phyloP scores from a whole-genome alignment of 2,113 vertebrate genomes.

The Psammodynastes pulverulentus region DNA sequence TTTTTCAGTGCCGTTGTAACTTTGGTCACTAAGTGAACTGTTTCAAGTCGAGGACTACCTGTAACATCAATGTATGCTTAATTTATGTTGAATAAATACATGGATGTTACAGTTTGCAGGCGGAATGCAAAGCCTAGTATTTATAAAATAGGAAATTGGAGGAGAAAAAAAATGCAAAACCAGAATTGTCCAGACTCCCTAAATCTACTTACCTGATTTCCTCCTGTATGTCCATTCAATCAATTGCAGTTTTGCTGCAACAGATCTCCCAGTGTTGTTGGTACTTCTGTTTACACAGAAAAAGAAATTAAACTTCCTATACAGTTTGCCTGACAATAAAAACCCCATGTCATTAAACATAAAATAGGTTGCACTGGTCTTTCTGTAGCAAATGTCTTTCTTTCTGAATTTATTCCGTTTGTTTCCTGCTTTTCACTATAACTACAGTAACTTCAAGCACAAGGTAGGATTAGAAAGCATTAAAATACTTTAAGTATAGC shows the following conservation, averaged over 20 bases:
- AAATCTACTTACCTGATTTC: not conserved
- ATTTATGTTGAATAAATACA: not conserved
- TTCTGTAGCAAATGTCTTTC: not conserved
- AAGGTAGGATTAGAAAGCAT: not conserved
- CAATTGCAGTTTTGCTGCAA: not conserved
- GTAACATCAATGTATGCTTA: not conserved
- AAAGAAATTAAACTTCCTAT: not conserved
- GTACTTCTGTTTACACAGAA: not conserved
- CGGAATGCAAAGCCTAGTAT: not conserved
- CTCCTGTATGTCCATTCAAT: not conserved
- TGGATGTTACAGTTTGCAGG: not conserved
- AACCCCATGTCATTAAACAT: not conserved
- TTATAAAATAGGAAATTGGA: not conserved
- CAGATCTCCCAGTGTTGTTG: not conserved
- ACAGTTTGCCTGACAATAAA: not conserved
- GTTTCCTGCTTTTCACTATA: not conserved
- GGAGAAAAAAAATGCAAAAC: not conserved
- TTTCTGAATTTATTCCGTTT: not conserved
- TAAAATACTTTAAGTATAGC: not conserved
- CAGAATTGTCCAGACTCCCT: not conserved
- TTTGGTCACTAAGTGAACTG: not conserved
- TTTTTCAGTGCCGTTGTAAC: not conserved
- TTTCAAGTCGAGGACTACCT: not conserved
- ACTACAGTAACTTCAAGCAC: not conserved
- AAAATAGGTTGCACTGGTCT: not conserved